phyloP scores from a whole-genome alignment of 2,113 vertebrate species.

The Dipodomys merriami region DNA sequence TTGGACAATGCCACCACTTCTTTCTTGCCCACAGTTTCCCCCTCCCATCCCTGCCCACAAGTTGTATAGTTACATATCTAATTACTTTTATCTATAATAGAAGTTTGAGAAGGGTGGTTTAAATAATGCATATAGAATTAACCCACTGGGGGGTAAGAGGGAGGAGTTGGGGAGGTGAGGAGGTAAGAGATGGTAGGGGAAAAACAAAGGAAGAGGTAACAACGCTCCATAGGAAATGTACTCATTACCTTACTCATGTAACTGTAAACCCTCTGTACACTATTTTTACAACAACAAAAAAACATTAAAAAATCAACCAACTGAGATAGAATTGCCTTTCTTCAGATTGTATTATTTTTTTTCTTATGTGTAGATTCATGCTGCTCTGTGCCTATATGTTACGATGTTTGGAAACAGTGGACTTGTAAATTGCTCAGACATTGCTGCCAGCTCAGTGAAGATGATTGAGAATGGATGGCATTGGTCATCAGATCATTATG shows the following conservation, averaged over 20 bases:
- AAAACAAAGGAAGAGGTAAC: too few relatives aligned
- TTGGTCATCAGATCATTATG: not conserved
- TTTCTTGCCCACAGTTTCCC: too few relatives aligned
- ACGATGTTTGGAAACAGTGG: not conserved
- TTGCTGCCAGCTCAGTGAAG: not conserved
- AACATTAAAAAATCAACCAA: not conserved
- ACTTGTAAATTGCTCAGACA: not conserved
- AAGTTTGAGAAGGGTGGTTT: not conserved
- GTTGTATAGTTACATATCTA: too few relatives aligned
- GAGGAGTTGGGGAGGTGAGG: too few relatives aligned
- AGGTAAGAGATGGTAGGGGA: too few relatives aligned
- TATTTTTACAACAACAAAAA: too few relatives aligned
- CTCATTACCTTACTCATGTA: too few relatives aligned
- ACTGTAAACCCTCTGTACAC: too few relatives aligned
- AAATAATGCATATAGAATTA: not conserved
- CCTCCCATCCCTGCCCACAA: too few relatives aligned
- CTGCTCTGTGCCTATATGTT: not conserved
- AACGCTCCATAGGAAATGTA: too few relatives aligned
- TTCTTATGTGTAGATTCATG: not conserved
- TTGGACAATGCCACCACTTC: not conserved
- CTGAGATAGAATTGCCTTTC: not conserved
- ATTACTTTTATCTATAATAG: not conserved
- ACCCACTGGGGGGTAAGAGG: not conserved
- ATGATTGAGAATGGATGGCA: not conserved
- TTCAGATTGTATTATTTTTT: not conserved